Evolutionary conservation across 2,888 invertebrate species (phyloP), one percentile per base, ranked within the genome.

Genomic region (Glomeris marginata): DNA sequence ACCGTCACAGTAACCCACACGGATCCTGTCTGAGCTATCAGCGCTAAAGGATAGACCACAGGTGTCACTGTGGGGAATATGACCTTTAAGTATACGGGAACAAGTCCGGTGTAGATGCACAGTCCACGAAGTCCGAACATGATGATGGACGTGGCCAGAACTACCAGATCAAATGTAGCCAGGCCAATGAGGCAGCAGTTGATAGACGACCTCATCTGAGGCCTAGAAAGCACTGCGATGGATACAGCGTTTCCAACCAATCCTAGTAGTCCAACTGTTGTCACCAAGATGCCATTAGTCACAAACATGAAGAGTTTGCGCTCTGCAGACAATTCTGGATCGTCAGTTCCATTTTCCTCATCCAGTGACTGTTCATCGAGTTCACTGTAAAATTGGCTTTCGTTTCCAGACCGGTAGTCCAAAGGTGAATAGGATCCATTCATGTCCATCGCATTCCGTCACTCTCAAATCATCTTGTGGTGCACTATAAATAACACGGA

Each of bases 191-290:
- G 76, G 63, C 94, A 77, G 68, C 90, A 87, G 70, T 94, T 94
- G 64, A 94, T 88, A 63, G 92, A 91, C 52, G 90, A 90, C 61
- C 86, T 79, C 94, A 95, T 94, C 69, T 92, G 84, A 21, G 91
- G 90, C 49, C 90, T 77, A 52, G 87, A 84, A 47, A 92, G 73
- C 59, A 92, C 90, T 54, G 91, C 79, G 74, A 88, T 85, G 38
- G 91, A 81, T 50, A 94, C 81, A 51, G 84, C 76, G 69, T 92
- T 94, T 56, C 92, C 94, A 41, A 88, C 74, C 54, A 92, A 77
- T 5, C 92, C 94, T 61, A 82, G 79, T 22, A 83, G 68, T 52
- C 84, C 85, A 60, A 91, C 77, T 44, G 77, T 67, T 67, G 86
- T 87, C 51, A 88, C 73, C 57, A 87, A 71, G 56, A 90, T 73